Percentiles rank a stretch among this genome's conserved stretches.
phyloP scores from a whole-genome alignment of 2,888 invertebrate species.

The Thelaira solivaga region DNA sequence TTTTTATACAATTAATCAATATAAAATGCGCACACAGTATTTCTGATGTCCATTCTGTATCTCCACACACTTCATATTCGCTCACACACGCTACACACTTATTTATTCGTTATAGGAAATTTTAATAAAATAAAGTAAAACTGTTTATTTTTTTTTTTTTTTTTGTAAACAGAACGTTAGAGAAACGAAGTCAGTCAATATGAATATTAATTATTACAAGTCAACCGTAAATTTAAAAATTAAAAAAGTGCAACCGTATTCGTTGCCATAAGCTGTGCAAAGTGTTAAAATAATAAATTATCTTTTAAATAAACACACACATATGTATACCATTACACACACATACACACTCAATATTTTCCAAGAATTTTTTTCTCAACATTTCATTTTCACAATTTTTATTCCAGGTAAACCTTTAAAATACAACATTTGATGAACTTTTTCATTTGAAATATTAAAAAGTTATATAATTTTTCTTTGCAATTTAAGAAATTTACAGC shows the following conservation, averaged over 20 bases:
- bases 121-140: background rate
- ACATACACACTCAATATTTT: background rate
- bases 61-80: background rate
- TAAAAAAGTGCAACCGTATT: background rate
- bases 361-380: background rate
- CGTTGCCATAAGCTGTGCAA: conserved; percentile 1
- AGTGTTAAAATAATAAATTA: conserved; percentile 33
- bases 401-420: no score
- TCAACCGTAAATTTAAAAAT: background rate
- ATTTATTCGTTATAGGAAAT: background rate
- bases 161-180: background rate
- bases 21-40: background rate
- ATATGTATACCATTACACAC: background rate
- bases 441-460: no score
- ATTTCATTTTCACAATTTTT: no score
- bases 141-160: background rate
- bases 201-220: conserved; percentile 30
- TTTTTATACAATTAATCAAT: conserved; percentile 26
- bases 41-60: background rate
- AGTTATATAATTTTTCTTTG: no score
- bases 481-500: no score
- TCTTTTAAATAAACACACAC: background rate
- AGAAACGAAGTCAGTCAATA: background rate
- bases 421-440: no score
- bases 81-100: background rate